These are phyloP conservation scores for Styela clava DNA, from an alignment of 23 tunicate genomes.

Conservation along the genomic window DNA sequence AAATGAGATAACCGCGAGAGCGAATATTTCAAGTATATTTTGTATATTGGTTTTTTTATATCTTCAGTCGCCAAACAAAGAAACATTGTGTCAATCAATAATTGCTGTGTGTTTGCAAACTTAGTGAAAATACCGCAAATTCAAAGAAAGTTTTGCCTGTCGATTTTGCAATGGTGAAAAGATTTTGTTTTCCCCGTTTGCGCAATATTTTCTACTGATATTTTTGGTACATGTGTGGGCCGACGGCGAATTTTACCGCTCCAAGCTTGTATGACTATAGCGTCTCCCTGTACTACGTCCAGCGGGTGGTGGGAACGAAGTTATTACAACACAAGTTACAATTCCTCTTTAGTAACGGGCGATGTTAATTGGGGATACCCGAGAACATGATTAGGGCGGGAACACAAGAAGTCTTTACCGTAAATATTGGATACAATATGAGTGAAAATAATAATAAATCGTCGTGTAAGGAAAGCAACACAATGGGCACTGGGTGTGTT, in stretches of 20 bases:
- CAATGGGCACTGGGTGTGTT: constrained; percentile 2
- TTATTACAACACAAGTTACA: background rate
- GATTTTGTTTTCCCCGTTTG: no score
- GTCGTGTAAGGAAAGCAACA: background rate
- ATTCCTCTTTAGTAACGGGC: background rate
- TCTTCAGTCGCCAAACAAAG: no score
- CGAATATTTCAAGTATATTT: no score
- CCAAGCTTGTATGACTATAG: no score
- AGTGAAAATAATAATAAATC: background rate
- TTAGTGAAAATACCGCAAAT: no score
- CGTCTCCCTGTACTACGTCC: no score
- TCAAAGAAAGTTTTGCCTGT: background rate
- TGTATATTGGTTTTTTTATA: no score
- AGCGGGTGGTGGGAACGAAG: background rate
- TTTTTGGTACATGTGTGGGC: no score
- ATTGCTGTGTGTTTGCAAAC: background rate
- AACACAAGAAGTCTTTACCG: background rate
- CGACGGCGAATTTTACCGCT: no score
- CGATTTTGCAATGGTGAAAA: background rate
- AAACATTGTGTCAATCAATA: background rate
- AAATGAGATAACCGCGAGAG: no score
- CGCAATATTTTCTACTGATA: no score
- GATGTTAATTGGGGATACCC: background rate
- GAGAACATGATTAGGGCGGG: constrained; percentile 25
- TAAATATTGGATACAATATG: constrained; percentile 18